These are phyloP conservation scores for Ara ararauna DNA, from an alignment of 2,797 vertebrate species.

Conservation along the genomic window DNA sequence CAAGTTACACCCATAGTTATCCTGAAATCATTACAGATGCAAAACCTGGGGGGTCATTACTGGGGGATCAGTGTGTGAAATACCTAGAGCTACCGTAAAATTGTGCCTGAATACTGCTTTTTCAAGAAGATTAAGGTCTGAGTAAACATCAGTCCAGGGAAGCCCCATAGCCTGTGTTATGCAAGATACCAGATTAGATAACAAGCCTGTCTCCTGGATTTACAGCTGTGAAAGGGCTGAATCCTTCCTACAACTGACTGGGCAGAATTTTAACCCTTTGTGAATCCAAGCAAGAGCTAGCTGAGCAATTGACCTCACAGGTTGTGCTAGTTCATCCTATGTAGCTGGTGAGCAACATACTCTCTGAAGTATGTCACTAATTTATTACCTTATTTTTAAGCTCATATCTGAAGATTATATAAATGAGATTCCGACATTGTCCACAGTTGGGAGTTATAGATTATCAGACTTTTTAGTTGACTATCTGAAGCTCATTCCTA, in stretches of 20 bases:
- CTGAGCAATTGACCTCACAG: neutral
- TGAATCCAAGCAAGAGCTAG: neutral
- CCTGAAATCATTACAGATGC: neutral
- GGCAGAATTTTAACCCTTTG: neutral
- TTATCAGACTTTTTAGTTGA: neutral
- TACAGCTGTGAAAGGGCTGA: neutral
- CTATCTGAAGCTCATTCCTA: neutral
- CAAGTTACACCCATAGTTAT: neutral
- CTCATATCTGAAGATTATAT: neutral
- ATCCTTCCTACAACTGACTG: neutral
- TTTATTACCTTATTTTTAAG: neutral
- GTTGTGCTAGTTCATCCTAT: neutral
- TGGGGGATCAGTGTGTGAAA: neutral
- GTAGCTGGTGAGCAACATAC: neutral
- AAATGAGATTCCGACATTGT: neutral
- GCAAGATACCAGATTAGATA: slow-evolving; percentile 5
- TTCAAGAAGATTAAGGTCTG: neutral
- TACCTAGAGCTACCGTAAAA: neutral
- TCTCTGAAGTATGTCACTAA: neutral
- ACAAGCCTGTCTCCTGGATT: neutral
- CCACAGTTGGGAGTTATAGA: neutral
- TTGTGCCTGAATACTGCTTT: neutral
- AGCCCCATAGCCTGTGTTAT: neutral
- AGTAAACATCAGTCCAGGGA: neutral
- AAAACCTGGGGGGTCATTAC: neutral